Evolutionary conservation across 2,888 invertebrate species (phyloP).

Genomic region (Muschampia plurimacula): DNA sequence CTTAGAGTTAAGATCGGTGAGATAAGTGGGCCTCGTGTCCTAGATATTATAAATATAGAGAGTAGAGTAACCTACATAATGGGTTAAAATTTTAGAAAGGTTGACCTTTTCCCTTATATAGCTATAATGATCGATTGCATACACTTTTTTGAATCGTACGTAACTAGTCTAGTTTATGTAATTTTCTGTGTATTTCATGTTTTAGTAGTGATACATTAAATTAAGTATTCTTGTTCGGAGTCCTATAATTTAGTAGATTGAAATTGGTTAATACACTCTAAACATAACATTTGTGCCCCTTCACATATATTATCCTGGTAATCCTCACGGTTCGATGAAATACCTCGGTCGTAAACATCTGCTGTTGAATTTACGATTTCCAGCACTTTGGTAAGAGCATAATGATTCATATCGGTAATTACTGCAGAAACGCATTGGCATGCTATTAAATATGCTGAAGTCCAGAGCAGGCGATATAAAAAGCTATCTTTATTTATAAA

Average conservation of each 20-base stretch:
- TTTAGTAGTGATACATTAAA: conserved; percentile 4
- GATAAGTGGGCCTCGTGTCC: conserved; percentile 9
- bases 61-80: conserved; percentile 1
- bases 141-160: too few relatives aligned
- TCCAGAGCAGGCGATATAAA: background rate
- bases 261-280: conserved; percentile 16
- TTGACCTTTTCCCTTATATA: background rate
- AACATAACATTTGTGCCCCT: conserved; percentile 6
- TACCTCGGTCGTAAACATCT: conserved; percentile 28
- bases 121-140: background rate
- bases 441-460: conserved; percentile 20
- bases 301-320: conserved; percentile 22
- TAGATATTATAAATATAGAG: conserved; percentile 17
- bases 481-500: background rate
- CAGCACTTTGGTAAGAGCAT: conserved; percentile 17
- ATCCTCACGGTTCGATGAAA: conserved; percentile 21
- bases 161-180: too few relatives aligned
- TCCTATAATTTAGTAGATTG: conserved; percentile 11
- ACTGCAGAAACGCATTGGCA: conserved; percentile 43
- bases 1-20: conserved; percentile 19
- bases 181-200: background rate
- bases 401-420: conserved; percentile 14
- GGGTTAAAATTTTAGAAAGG: background rate
- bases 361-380: conserved; percentile 25
- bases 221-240: background rate